Evolutionary conservation across 2,888 invertebrate species (phyloP).

Genomic region (Drosophila bunnanda): DNA sequence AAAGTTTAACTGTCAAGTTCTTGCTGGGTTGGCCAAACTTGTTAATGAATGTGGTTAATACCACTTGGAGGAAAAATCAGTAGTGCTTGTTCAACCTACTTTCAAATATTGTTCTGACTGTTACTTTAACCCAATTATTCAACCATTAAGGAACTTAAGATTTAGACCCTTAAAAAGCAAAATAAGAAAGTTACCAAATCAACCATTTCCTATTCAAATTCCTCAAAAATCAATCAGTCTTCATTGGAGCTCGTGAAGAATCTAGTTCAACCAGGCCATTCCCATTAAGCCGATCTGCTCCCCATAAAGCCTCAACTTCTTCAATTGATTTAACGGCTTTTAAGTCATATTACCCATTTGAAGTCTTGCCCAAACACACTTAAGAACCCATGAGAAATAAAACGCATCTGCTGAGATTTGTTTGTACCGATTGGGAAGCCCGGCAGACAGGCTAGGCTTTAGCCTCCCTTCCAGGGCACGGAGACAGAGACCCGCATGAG

Average conservation of each 20-base stretch:
- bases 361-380: slow-evolving; percentile 40
- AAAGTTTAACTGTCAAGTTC: slow-evolving; percentile 13
- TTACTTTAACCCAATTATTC: background rate
- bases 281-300: slow-evolving; percentile 13
- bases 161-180: background rate
- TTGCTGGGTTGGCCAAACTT: slow-evolving; percentile 2
- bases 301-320: slow-evolving; percentile 8
- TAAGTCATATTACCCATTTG: slow-evolving; percentile 23
- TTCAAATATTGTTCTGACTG: slow-evolving; percentile 2
- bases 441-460: slow-evolving; percentile 8
- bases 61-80: background rate
- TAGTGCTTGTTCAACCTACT: background rate
- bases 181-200: background rate
- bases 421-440: slow-evolving; percentile 13
- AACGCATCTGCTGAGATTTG: slow-evolving; percentile 38
- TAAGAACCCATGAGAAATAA: slow-evolving; percentile 23
- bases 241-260: slow-evolving; percentile 19
- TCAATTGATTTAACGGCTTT: slow-evolving; percentile 39
- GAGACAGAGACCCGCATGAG: slow-evolving; percentile 58
- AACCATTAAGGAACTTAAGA: background rate
- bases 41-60: background rate
- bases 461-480: slow-evolving; percentile 21
- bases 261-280: slow-evolving; percentile 31
- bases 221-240: slow-evolving; percentile 3
- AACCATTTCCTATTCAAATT: background rate